Percentiles rank a stretch among this genome's conserved stretches.
phyloP scores from a whole-genome alignment of 1,140 invertebrate genomes.

The Drosophila prosaltans region DNA sequence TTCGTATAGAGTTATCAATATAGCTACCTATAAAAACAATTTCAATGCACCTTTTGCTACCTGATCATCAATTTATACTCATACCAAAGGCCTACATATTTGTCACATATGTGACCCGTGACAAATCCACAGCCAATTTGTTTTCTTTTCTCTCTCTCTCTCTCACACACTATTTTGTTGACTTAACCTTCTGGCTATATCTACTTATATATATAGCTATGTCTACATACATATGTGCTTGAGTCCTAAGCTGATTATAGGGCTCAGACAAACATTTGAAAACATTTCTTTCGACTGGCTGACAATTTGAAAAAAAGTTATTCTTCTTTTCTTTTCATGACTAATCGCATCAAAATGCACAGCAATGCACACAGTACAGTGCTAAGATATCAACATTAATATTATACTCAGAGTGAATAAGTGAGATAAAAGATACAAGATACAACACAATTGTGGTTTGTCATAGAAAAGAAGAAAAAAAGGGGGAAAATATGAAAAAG shows the following conservation, averaged over 20 bases:
- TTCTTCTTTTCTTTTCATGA: slow-evolving; percentile 42
- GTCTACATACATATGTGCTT: slow-evolving; percentile 5
- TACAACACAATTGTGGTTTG: slow-evolving; percentile 63
- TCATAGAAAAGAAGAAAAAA: slow-evolving; percentile 37
- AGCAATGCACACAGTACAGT: slow-evolving; percentile 9
- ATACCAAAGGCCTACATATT: neutral
- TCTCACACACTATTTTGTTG: slow-evolving; percentile 27
- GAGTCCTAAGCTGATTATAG: slow-evolving; percentile 44
- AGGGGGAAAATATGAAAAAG: slow-evolving; percentile 12
- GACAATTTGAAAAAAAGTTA: slow-evolving; percentile 34
- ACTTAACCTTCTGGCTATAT: slow-evolving; percentile 38
- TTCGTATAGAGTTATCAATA: slow-evolving; percentile 4
- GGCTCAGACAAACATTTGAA: slow-evolving; percentile 35
- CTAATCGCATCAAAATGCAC: slow-evolving; percentile 64
- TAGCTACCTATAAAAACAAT: slow-evolving; percentile 4
- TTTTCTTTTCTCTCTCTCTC: slow-evolving; percentile 12
- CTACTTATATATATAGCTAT: neutral
- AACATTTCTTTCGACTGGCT: slow-evolving; percentile 20
- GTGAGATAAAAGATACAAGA: slow-evolving; percentile 53
- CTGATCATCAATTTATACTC: neutral
- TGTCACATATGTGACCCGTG: slow-evolving; percentile 7
- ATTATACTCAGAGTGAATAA: slow-evolving; percentile 30
- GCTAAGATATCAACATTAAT: slow-evolving; percentile 36
- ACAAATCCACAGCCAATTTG: slow-evolving; percentile 22
- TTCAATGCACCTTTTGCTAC: neutral